Conservation (phyloP, 2,797 vertebrate genomes). For the Pseudomugil gertrudae region DNA sequence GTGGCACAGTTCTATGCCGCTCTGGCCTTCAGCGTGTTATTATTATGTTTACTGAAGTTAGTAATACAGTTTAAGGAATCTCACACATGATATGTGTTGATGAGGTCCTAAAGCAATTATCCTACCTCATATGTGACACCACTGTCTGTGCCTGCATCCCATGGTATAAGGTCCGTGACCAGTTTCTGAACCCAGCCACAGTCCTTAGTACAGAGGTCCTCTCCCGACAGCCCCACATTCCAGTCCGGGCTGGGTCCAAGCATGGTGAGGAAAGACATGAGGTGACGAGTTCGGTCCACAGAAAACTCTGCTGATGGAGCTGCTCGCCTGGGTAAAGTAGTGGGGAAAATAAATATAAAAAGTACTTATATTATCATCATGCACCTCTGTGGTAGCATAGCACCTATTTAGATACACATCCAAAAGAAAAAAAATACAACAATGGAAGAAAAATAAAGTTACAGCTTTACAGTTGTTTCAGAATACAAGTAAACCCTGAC, state of each 20-base stretch:
- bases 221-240: conserved; percentile 93
- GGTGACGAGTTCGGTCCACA: conserved; percentile 90
- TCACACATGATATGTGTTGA: no score
- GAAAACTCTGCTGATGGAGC: conserved; percentile 98
- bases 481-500: no score
- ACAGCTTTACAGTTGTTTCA: no score
- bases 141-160: conserved; percentile 95
- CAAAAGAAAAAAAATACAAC: no score
- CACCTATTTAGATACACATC: no score
- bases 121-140: conserved; percentile 93
- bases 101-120: background rate
- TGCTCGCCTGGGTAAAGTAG: conserved; percentile 83
- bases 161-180: conserved; percentile 91
- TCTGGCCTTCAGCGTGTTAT: no score
- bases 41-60: no score
- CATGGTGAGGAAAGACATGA: conserved; percentile 98
- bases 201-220: conserved; percentile 95
- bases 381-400: background rate
- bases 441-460: no score
- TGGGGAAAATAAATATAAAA: background rate
- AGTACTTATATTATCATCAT: background rate
- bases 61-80: no score
- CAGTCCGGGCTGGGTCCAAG: conserved; percentile 96
- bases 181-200: conserved; percentile 96
- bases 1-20: no score